Base-by-base conservation (phyloP, 1,140 invertebrate genomes). In the Drosophila funebris region DNA sequence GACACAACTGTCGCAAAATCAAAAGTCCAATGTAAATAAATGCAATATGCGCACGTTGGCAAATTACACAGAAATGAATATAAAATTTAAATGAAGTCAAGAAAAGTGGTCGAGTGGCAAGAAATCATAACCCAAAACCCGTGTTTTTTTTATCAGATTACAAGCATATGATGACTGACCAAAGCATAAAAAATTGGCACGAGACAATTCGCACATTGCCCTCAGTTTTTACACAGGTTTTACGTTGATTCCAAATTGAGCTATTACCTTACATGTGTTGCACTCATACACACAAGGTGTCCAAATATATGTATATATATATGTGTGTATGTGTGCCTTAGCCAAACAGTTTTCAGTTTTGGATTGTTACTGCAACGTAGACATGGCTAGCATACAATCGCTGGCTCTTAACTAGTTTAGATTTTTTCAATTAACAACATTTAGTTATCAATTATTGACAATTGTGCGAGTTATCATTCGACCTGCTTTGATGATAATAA, bases 361-460 rank as follows among this genome's bases (percentile, higher is more conserved):
- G 48, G n/a, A 36, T 4, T n/a, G 5, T 36, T 11, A 36, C 33
- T 54, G 41, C 16, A 24, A 29, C 29, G 41, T 46, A 54, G 50
- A 22, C 60, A 54, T 64, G 67, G 41, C 48, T 29, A 37, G 36
- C 46, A 2, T 48, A 18, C 13, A 22, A 13, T 60, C 43, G 5
- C 29, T 39, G 14, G 27, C 36, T 69, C 13, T 54, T 53, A 62
- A 54, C 67, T 53, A 22, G 22, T 4, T 22, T 22, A 22, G 22
- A 22, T 1, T 27, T 27, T 27, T 27, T 27, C 6, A 69, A 44
- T 46, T 69, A 62, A 69, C 20, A 9, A 29, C 3, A 27, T 8
- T 11, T 13, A 24, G 5, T 20, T 48, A 48, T 46, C 37, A 46
- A 14, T 48, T 7, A 7, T 6, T 8, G 22, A 14, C 24, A 13